These are phyloP conservation scores for Brachionus manjavacas DNA, from an alignment of 1,140 invertebrate species.

Conservation along the genomic window DNA sequence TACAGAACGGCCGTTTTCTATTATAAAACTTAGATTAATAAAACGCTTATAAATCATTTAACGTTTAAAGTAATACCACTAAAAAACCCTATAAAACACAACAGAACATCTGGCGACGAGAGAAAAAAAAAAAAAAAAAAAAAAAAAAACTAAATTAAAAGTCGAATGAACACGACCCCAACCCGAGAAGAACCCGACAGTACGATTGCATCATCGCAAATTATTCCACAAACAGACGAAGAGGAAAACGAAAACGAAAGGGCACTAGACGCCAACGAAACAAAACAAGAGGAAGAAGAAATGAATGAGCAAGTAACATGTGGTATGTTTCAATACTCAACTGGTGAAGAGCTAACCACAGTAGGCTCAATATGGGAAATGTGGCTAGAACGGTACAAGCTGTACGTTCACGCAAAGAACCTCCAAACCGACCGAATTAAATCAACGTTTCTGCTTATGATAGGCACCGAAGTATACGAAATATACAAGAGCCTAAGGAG, in stretches of 20 bases:
- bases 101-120: too few relatives aligned
- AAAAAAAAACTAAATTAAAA: neutral
- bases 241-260: too few relatives aligned
- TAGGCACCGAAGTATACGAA: neutral
- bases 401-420: neutral
- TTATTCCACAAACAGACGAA: conserved; percentile 36
- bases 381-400: neutral
- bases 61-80: too few relatives aligned
- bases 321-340: neutral
- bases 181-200: neutral
- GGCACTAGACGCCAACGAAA: too few relatives aligned
- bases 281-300: neutral
- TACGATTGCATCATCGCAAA: neutral
- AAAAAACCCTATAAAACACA: too few relatives aligned
- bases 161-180: neutral
- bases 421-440: neutral
- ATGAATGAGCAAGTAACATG: neutral
- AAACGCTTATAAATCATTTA: too few relatives aligned
- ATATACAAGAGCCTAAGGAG: neutral
- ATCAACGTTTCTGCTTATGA: neutral
- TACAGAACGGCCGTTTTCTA: too few relatives aligned
- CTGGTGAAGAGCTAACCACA: neutral
- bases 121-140: neutral
- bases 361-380: neutral
- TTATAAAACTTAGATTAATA: too few relatives aligned